A percentile compares a stretch with the other conserved stretches of the same genome.
These are phyloP conservation scores for Himalopsyche phryganea DNA, from an alignment of 1,140 invertebrate species.

Conservation along the genomic window DNA sequence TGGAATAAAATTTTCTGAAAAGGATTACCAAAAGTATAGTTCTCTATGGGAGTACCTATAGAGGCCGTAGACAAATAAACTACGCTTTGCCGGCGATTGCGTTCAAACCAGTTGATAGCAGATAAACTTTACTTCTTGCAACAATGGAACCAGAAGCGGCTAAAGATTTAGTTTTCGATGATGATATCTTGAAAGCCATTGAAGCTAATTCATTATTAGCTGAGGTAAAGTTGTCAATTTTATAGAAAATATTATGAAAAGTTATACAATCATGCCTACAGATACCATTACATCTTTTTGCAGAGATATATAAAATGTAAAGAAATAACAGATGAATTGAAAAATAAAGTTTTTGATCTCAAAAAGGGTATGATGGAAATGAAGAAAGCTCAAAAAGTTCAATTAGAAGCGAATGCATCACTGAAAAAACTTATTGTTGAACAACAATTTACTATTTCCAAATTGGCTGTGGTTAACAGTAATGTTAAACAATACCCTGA, in stretches of 20 bases:
- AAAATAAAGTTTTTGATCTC: slow-evolving; percentile 12
- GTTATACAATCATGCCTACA: too few relatives aligned
- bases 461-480: slow-evolving; percentile 45
- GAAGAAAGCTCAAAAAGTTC: slow-evolving; percentile 43
- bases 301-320: slow-evolving; percentile 11
- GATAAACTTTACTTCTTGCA: not conserved
- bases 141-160: not conserved
- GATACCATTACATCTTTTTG: too few relatives aligned
- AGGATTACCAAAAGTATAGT: too few relatives aligned
- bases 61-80: too few relatives aligned
- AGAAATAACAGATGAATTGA: not conserved
- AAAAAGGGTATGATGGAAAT: slow-evolving; percentile 30
- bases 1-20: too few relatives aligned
- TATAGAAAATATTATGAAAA: too few relatives aligned
- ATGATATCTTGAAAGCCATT: slow-evolving; percentile 19
- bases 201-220: slow-evolving; percentile 9
- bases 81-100: too few relatives aligned
- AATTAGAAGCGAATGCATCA: slow-evolving; percentile 41
- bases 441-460: slow-evolving; percentile 47
- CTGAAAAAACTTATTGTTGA: slow-evolving; percentile 48
- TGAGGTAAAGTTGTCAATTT: too few relatives aligned
- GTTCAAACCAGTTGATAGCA: too few relatives aligned
- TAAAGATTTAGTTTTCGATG: slow-evolving; percentile 10
- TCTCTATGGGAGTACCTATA: too few relatives aligned
- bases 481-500: slow-evolving; percentile 45